Percentiles rank a stretch among this genome's conserved stretches.
phyloP scores from a whole-genome alignment of 2,888 invertebrate species.

The Oxycera nigricornis region DNA sequence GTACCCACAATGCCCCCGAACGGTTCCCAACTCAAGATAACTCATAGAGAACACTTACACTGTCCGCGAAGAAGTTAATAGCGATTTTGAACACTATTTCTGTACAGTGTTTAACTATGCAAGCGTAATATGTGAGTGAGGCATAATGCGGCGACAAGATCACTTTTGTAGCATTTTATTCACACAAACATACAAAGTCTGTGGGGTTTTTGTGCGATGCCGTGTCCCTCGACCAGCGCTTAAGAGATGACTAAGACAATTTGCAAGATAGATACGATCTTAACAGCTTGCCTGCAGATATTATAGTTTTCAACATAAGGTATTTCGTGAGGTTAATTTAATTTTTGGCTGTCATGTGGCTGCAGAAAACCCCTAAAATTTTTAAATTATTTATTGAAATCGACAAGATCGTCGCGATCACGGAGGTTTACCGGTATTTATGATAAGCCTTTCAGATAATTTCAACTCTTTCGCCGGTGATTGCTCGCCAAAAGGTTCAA shows the following conservation, averaged over 20 bases:
- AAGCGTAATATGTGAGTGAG: background rate
- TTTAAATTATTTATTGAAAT: too few relatives aligned
- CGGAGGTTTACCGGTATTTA: too few relatives aligned
- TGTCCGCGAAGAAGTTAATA: conserved; percentile 26
- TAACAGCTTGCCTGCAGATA: background rate
- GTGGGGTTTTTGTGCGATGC: too few relatives aligned
- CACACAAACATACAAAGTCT: background rate
- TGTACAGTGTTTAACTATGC: conserved; percentile 2
- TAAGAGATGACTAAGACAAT: conserved; percentile 9
- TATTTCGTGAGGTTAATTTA: too few relatives aligned
- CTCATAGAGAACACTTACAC: conserved; percentile 23
- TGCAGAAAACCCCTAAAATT: too few relatives aligned
- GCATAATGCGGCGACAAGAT: background rate
- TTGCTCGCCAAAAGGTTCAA: background rate
- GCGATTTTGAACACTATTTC: conserved; percentile 23
- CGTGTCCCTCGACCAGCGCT: background rate
- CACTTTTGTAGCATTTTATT: conserved; percentile 19
- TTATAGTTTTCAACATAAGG: too few relatives aligned
- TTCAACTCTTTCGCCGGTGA: too few relatives aligned
- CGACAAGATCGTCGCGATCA: too few relatives aligned
- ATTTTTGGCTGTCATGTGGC: too few relatives aligned
- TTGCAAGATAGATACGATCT: background rate
- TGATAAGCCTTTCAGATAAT: too few relatives aligned
- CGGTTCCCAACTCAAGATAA: conserved; percentile 23
- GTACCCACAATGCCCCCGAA: conserved; percentile 26